Conservation (phyloP, 2,113 vertebrate genomes). For the Pelmatolapia mariae region DNA sequence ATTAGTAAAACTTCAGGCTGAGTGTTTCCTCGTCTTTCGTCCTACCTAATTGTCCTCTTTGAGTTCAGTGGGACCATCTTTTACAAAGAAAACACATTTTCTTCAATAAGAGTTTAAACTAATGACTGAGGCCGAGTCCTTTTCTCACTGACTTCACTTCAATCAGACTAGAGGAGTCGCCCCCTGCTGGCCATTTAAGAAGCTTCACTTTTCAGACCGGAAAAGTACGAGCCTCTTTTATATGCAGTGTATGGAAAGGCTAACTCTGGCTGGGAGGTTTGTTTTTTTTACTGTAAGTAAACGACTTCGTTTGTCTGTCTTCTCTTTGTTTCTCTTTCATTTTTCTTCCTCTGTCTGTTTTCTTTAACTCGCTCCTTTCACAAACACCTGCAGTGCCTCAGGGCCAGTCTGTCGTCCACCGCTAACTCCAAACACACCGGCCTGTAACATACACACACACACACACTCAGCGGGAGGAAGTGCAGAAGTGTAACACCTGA, state of each 20-base stretch:
- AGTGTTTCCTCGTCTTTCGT: not conserved
- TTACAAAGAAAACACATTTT: not conserved
- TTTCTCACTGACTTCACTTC: not conserved
- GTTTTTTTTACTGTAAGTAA: not conserved
- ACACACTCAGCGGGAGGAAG: conserved; percentile 13
- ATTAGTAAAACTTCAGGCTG: not conserved
- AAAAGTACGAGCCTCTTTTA: not conserved
- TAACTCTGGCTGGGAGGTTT: not conserved
- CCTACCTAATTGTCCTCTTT: not conserved
- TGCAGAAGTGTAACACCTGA: conserved; percentile 18
- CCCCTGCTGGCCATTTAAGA: not conserved
- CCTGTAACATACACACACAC: not conserved
- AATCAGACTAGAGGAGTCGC: not conserved
- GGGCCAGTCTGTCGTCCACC: conserved; percentile 52
- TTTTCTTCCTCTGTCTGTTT: not conserved
- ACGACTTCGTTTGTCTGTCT: not conserved
- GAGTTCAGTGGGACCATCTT: not conserved
- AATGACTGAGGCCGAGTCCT: not conserved
- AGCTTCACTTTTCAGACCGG: not conserved
- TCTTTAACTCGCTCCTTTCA: not conserved
- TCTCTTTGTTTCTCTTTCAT: not conserved
- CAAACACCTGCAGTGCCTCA: conserved; percentile 67
- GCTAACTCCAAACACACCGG: conserved; percentile 16
- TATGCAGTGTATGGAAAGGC: not conserved
- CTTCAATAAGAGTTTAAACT: not conserved